phyloP scores from a whole-genome alignment of 2,888 invertebrate genomes.

The Apodemia zela region DNA sequence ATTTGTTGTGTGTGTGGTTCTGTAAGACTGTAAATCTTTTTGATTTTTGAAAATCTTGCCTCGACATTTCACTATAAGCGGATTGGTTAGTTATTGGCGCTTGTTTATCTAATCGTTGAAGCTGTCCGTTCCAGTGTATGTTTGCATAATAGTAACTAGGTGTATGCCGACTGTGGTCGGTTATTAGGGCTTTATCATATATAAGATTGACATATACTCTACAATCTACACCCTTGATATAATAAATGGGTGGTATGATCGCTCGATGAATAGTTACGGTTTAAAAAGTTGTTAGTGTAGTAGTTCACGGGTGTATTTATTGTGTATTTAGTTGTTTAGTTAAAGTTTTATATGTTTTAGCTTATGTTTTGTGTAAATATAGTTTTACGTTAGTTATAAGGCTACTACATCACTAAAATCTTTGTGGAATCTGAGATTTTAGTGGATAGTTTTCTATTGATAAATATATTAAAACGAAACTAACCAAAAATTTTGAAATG shows the following conservation, averaged over 20 bases:
- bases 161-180: background rate
- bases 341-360: slow-evolving; percentile 12
- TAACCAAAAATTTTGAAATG: slow-evolving; percentile 9
- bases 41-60: background rate
- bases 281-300: slow-evolving; percentile 9
- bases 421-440: background rate
- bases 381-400: slow-evolving; percentile 1
- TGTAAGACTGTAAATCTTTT: background rate
- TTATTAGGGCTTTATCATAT: slow-evolving; percentile 6
- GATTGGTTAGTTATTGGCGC: background rate
- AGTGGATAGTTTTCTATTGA: background rate
- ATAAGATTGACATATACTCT: background rate
- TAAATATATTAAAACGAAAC: background rate
- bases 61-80: background rate
- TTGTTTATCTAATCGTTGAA: slow-evolving; percentile 2
- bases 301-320: slow-evolving; percentile 16
- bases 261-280: background rate
- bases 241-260: slow-evolving; percentile 6
- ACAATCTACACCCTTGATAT: background rate
- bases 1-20: too few species aligned
- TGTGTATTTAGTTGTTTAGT: slow-evolving; percentile 11
- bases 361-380: slow-evolving; percentile 11
- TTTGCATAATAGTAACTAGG: slow-evolving; percentile 3
- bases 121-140: slow-evolving; percentile 12
- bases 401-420: background rate